Evolutionary conservation across 2,888 invertebrate species (phyloP), one percentile per base, ranked within the genome.

Genomic region (Tiliacea citrago): DNA sequence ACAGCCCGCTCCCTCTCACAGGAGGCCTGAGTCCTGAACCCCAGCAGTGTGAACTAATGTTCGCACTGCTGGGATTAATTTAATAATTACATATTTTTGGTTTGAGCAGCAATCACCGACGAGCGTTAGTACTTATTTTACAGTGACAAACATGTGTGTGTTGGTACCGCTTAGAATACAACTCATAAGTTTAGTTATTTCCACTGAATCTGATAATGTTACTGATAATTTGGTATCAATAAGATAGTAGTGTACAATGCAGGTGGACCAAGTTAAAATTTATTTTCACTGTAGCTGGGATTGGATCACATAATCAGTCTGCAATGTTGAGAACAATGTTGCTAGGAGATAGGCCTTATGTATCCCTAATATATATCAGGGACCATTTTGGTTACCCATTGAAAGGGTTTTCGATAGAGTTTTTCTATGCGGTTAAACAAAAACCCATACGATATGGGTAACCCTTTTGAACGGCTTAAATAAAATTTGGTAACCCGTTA

Each of bases 221-320:
- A 24, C 62, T 73, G 79, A 79, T 79, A 79, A 65, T 69, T 24
- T 29, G 53, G 60, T 79, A 79, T 79, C 79, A 68, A 29, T 29
- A 12, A 45, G 79, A 79, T 79, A 79, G 16, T 13, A 12, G 29
- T 45, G n/a, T 53, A 58, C 60, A 60, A 66, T 78, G 49, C 79
- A 60, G 21, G 42, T 57, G 60, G 39, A 78, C n/a, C 8, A 21
- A 29, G 61, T 35, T 10, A 24, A 18, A 7, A 18, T 49, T 7
- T 57, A 18, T 49, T 7, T 57, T 12, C 2, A 3, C 21, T 61
- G 18, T 18, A 51, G 2, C 16, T 24, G 16, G 12, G 8, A 55
- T 47, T 45, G 0, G n/a, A 53, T 29, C 16, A 67, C 2, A 18
- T 29, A 49, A 24, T 42, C 4, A 16, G 7, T 13, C 6, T 39